Evolutionary conservation across 1,140 invertebrate species (phyloP), one percentile per base, ranked within the genome.

Genomic region (Calephelis virginiensis): DNA sequence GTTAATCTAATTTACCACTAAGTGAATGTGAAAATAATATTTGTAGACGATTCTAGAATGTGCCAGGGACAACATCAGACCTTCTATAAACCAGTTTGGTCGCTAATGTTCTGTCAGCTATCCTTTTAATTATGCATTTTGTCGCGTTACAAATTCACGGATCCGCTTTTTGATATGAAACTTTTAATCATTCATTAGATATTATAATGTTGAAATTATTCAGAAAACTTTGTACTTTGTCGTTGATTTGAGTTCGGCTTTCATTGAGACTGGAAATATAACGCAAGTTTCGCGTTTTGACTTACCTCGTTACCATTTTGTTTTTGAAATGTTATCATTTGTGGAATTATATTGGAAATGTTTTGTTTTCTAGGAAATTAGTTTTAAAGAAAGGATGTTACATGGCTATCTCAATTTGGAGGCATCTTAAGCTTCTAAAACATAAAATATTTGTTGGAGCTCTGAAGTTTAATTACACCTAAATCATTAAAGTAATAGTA

Each of bases 151-250:
- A 48, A 68, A 63, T 68, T 40, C 56, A 45, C n/a, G 61, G 66
- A 56, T 50, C n/a, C 48, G 38, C 63, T 59, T 59, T 43, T 59
- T 59, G 63, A 63, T 43, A 63, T 45, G 12, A 63, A 49, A 56
- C 46, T 45, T 63, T 67, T 61, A 38, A 67, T 67, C 66, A 67
- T 67, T 67, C 53, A 59, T 59, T 59, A 37, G 53, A 59, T 59
- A 59, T 59, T 59, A 17, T 59, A 59, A 59, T 59, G 37, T 40
- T 64, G 47, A 37, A 50, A 50, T 64, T 53, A 64, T 64, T 50
- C 63, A 40, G 49, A 59, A 59, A 59, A 59, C 53, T 59, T 59
- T 59, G 14, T 28, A 59, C 53, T 59, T 59, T 38, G 53, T n/a
- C 53, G 53, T 59, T 59, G 53, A 59, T 59, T 59, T 38, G 53